Evolutionary conservation across 2,888 invertebrate species (phyloP), one percentile per base, ranked within the genome.

Genomic region (Thymelicus sylvestris): DNA sequence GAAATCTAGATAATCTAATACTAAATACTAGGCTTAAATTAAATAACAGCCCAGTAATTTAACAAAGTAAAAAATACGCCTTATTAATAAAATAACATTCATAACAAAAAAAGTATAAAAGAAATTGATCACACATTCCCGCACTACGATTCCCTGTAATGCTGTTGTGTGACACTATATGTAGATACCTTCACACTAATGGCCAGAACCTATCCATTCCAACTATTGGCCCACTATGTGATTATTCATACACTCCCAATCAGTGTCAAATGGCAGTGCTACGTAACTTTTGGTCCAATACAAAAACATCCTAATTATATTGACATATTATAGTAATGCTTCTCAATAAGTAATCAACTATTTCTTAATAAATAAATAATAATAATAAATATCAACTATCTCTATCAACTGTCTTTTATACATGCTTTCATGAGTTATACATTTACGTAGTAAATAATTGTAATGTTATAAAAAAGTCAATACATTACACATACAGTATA

Each of bases 401-500:
- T 52, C 19, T 19, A 19, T 24, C n/a, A n/a, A 57, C 13, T 57
- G 57, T 57, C 57, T 57, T 57, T 57, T 57, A 57, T 38, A 38
- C 6, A 24, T 7, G 13, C 15, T 52, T 55, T 24, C 10, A 10
- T 24, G 5, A 31, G n/a, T 38, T n/a, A n/a, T 24, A 59, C 59
- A 39, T 59, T 39, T 1, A n/a, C 19, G 1, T 19, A 1, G 39
- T 59, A 6, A 13, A 59, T n/a, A 55, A 67, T 69, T 38, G 60
- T 41, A 55, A 67, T 13, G 39, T 62, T 62, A 41, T 24, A 31
- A 69, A 70, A 70, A 62, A 67, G 62, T 39, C 44, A 66, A 72
- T 52, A 66, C 31, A 41, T 48, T 41, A 70, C 1, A 77, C 71
- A 68, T 73, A 71, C 13, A 78, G 71, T 66, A 78, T 76, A 39